A percentile compares a stretch with the other conserved stretches of the same genome.
phyloP scores from a whole-genome alignment of 2,113 vertebrate species.

The Coturnix japonica region DNA sequence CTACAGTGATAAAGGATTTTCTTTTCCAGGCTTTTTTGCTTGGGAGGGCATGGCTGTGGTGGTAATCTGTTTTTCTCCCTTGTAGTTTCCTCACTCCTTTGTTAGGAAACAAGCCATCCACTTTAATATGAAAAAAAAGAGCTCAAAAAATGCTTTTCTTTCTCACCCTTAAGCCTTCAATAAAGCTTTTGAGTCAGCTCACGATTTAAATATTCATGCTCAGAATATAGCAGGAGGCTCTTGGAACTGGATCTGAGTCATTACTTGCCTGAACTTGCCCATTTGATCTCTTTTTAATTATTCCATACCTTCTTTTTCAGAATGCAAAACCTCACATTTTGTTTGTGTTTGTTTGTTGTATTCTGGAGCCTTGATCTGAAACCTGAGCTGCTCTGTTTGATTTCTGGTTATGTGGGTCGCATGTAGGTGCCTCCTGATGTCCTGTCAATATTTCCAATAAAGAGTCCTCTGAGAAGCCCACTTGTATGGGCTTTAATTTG shows the following conservation, averaged over 20 bases:
- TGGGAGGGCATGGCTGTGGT: background rate
- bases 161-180: background rate
- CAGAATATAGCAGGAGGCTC: background rate
- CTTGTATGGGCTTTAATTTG: background rate
- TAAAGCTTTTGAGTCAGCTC: background rate
- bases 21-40: background rate
- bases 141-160: background rate
- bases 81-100: background rate
- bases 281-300: conserved; percentile 30
- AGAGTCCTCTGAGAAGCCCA: background rate
- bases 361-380: background rate
- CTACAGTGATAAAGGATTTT: background rate
- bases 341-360: background rate
- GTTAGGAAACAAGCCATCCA: background rate
- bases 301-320: background rate
- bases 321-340: background rate
- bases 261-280: conserved; percentile 32
- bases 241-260: background rate
- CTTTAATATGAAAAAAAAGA: background rate
- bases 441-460: background rate
- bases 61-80: background rate
- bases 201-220: background rate
- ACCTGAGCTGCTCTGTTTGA: background rate
- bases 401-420: background rate
- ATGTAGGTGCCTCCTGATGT: background rate